A percentile compares a stretch with the other conserved stretches of the same genome.
phyloP scores from a whole-genome alignment of 2,888 invertebrate genomes.

The Macrophya alboannulata region DNA sequence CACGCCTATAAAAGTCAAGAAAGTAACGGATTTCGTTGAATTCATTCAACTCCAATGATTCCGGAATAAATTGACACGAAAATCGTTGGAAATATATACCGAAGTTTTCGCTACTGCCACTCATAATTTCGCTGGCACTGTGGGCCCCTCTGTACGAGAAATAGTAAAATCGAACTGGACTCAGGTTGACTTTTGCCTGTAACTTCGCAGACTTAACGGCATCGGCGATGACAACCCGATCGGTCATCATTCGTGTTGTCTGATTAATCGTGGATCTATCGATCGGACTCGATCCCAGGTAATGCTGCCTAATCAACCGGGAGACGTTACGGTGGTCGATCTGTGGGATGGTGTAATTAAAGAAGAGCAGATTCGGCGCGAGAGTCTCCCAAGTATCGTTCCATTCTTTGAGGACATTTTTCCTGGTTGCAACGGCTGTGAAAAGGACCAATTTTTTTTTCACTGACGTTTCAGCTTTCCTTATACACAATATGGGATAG shows the following conservation, averaged over 20 bases:
- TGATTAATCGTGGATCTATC: constrained; percentile 72
- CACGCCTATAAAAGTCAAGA: constrained; percentile 80
- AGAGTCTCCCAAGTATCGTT: constrained; percentile 29
- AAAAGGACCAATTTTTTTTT: not conserved
- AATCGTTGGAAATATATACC: no score
- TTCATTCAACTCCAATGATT: not conserved
- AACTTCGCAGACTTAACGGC: constrained; percentile 84
- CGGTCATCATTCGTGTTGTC: constrained; percentile 83
- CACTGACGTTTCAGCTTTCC: no score
- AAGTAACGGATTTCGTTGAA: constrained; percentile 19
- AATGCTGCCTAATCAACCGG: constrained; percentile 82
- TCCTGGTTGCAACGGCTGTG: not conserved
- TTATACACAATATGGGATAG: no score
- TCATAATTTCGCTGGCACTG: constrained; percentile 83
- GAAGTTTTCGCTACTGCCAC: constrained; percentile 81
- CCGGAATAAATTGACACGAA: no score
- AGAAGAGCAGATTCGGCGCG: constrained; percentile 6
- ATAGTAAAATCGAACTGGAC: constrained; percentile 86
- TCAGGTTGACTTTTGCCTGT: constrained; percentile 82
- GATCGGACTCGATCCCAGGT: constrained; percentile 82
- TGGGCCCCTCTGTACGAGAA: constrained; percentile 83
- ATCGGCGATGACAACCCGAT: constrained; percentile 84
- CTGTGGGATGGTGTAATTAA: constrained; percentile 9
- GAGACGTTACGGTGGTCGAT: constrained; percentile 79
- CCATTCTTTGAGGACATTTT: not conserved